Conservation (phyloP, 2,888 invertebrate genomes). For the Perdita meconis region DNA sequence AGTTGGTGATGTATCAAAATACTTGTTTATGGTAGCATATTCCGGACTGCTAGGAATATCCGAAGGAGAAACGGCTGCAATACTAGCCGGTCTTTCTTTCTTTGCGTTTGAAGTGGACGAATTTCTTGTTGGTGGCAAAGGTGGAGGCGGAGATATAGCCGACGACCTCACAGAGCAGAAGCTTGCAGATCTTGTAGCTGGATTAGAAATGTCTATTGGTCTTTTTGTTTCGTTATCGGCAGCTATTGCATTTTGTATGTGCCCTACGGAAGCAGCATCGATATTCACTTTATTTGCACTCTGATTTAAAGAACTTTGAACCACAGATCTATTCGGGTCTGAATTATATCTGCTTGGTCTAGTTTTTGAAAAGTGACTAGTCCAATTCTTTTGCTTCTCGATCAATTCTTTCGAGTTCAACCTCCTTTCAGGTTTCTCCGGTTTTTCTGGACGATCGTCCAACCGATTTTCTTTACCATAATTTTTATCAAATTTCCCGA, state of each 20-base stretch:
- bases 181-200: slow-evolving; percentile 86
- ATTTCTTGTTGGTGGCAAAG: slow-evolving; percentile 79
- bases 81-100: slow-evolving; percentile 78
- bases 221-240: slow-evolving; percentile 58
- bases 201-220: slow-evolving; percentile 64
- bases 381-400: slow-evolving; percentile 96
- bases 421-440: slow-evolving; percentile 93
- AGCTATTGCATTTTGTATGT: slow-evolving; percentile 42
- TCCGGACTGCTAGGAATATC: slow-evolving; percentile 77
- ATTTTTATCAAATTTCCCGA: slow-evolving; percentile 76
- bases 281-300: slow-evolving; percentile 72
- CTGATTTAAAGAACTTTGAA: slow-evolving; percentile 81
- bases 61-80: slow-evolving; percentile 72
- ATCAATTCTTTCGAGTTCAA: slow-evolving; percentile 94
- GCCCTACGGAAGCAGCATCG: slow-evolving; percentile 59
- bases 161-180: slow-evolving; percentile 85
- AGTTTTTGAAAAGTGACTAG: slow-evolving; percentile 94
- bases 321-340: slow-evolving; percentile 88
- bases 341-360: slow-evolving; percentile 88
- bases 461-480: slow-evolving; percentile 79
- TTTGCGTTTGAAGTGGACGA: slow-evolving; percentile 74
- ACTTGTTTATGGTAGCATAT: slow-evolving; percentile 79
- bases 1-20: slow-evolving; percentile 75
- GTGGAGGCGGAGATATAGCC: slow-evolving; percentile 85
- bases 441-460: slow-evolving; percentile 88